Evolutionary conservation across 2,113 vertebrate species (phyloP).

Genomic region (Stegastes partitus): DNA sequence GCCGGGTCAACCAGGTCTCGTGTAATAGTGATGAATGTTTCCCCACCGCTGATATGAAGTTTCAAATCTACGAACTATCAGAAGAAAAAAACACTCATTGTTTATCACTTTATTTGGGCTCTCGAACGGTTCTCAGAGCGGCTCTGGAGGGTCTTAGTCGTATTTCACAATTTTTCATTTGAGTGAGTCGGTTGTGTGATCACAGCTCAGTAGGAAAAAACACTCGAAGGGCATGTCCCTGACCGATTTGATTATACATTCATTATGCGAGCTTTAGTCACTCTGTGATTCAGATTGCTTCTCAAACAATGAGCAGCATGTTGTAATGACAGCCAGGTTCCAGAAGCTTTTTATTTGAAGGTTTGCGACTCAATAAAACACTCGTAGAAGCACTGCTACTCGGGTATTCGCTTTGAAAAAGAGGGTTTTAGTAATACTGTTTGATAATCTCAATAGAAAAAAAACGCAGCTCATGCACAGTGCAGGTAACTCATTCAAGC

Average conservation of each 20-base stretch:
- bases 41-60: not conserved
- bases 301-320: slow-evolving; percentile 19
- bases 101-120: slow-evolving; percentile 1
- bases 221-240: slow-evolving; percentile 13
- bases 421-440: not conserved
- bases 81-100: slow-evolving; percentile 17
- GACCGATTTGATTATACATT: slow-evolving; percentile 44
- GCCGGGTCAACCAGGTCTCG: slow-evolving; percentile 39
- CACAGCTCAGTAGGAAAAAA: slow-evolving; percentile 25
- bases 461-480: slow-evolving; percentile 9
- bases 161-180: slow-evolving; percentile 10
- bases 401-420: not conserved
- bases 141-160: not conserved
- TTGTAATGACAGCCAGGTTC: slow-evolving; percentile 5
- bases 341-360: not conserved
- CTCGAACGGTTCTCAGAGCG: not conserved
- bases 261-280: slow-evolving; percentile 35
- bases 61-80: slow-evolving; percentile 18
- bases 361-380: slow-evolving; percentile 7
- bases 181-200: slow-evolving; percentile 37
- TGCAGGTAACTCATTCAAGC: slow-evolving; percentile 2
- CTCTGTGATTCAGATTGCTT: slow-evolving; percentile 29
- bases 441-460: not conserved
- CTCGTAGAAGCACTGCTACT: not conserved
- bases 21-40: slow-evolving; percentile 59